Base-by-base conservation (phyloP, 2,888 invertebrate genomes). In the Tridacna crocea region DNA sequence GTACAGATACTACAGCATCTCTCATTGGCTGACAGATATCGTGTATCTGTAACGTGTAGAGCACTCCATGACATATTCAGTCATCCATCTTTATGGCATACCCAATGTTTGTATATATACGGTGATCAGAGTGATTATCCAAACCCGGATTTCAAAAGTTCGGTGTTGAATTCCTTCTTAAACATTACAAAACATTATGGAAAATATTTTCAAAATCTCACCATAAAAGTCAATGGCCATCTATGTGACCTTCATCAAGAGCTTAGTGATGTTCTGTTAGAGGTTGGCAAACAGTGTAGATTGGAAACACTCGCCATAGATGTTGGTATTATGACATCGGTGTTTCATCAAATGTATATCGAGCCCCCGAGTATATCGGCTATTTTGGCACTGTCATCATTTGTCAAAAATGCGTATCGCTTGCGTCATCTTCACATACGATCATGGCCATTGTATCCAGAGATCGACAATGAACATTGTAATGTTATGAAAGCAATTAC, bases 1-100 rank as follows among this genome's bases (percentile, higher is more conserved):
- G 91, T 93, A 13, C 80, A 87, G 19, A 86, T 92, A 0, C 78
- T 92, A 82, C 80, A 82, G n/a, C 87, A 82, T 74, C 88, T 93
- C 0, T 13, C 88, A 17, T 72, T 93, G 47, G 48, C 61, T 10
- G 90, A 90, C 19, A 82, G 90, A 13, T 85, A 85, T 58, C 75
- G 83, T 22, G 83, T 92, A 22, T 89, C 91, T 0, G 26, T 80
- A 47, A 91, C 91, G 1, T 92, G 92, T 66, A 86, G 79, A n/a
- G 27, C 77, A 15, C 83, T 93, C 17, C 73, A 88, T 70, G 84
- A 87, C 24, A 84, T 87, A 24, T 93, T 92, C 83, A 87, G 85
- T 46, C 93, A 93, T 72, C 92, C 93, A 10, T 88, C 90, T 0
- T 80, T 92, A 17, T 93, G 93, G 93, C 83, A 84, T 63, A 86